Base-by-base conservation (phyloP, 2,797 vertebrate species). In the Agapornis canus region DNA sequence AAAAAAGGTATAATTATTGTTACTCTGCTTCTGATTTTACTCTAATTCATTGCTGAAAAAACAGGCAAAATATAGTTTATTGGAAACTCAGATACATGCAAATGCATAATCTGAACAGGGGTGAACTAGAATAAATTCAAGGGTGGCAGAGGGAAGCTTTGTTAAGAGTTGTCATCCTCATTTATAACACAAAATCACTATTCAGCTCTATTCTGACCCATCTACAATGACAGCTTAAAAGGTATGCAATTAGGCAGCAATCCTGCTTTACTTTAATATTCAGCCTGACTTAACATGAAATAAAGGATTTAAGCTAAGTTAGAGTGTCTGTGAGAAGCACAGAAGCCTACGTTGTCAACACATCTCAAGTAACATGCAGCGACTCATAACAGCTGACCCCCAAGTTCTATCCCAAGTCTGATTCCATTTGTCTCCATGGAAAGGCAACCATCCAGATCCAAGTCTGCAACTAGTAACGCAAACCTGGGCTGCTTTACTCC, bases 381-480 rank as follows among this genome's bases (percentile, higher is more conserved):
- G 1, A 37, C 17, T 56, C 20, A 1, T 4, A 19, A 57, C 0
- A 2, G 22, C 27, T 48, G 73, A 51, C 7, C 3, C 17, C 23
- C 25, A 13, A 73, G 31, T 13, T 15, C 48, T 12, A 57, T 37
- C 49, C 22, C 25, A 49, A 5, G 10, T 17, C 48, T 26, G 21
- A 29, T 27, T 68, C 37, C 47, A 7, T 23, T 66, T 32, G 5
- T 68, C 16, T 70, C 35, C 1, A 0, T 14, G 16, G 20, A 59
- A 48, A 59, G 54, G 17, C n/a, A 80, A 15, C 14, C 52, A 79
- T 9, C 16, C 27, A 54, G 52, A 35, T 5, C 31, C 21, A 48
- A 25, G 21, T 6, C 19, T 35, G 39, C 39, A 60, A 11, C 23
- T 25, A 22, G 4, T 4, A 59, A 10, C 43, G 40, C 23, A 52